Evolutionary conservation across 2,888 invertebrate species (phyloP), one percentile per base, ranked within the genome.

Genomic region (Lycophotia porphyrea): DNA sequence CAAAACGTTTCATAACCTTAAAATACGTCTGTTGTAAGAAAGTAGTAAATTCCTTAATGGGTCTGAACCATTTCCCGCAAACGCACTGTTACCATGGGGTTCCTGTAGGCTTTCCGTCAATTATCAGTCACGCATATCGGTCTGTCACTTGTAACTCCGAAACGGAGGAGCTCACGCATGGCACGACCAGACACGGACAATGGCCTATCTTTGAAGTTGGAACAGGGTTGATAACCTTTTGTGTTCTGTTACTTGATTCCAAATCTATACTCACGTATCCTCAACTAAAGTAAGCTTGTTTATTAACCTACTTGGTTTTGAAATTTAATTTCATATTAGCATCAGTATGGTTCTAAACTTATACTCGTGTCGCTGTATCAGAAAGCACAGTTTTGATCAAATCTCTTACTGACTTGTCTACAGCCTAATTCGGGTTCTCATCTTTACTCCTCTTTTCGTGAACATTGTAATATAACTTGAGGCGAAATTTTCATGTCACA

Each of bases 91-190:
- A 21, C 78, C 74, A 75, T 80, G 87, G 82, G 81, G 85, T 85
- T 90, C 87, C 88, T 74, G 79, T 64, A 84, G 85, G 84, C 82
- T 88, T 80, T 78, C 71, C 64, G 90, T 92, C 90, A 89, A 87
- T 87, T 87, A 82, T 55, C 44, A 82, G 88, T 88, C 90, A 91
- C 91, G 92, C 91, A 91, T 76, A 84, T 80, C 84, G 78, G 85
- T 72, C 88, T 87, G 86, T 87, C 83, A 80, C 76, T 76, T 67
- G 70, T 65, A 76, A 69, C 82, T 73, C 76, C 60, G 70, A 70
- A 72, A 79, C 77, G 65, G 78, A 73, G 63, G 68, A 84, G 31
- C 27, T 87, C 93, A 92, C 93, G 91, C 86, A 84, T 87, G 92
- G 92, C 73, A 92, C 91, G 15, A 78, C 85, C 88, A 83, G 92